Percentiles rank a stretch among this genome's conserved stretches.
These are phyloP conservation scores for Emydura subglobosa DNA, from an alignment of 2,113 vertebrate genomes.

Conservation along the genomic window DNA sequence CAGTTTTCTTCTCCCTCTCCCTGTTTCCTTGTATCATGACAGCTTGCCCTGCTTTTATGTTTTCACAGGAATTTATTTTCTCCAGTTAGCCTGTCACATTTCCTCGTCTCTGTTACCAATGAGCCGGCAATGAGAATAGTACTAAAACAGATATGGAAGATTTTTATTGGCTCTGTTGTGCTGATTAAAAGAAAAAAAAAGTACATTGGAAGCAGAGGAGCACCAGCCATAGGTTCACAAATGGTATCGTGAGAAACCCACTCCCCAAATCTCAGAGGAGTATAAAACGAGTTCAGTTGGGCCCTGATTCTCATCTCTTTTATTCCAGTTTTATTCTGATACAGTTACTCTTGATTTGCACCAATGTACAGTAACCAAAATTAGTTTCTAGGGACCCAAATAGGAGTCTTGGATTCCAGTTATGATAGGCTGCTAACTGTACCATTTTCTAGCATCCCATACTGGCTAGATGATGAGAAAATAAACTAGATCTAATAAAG, in stretches of 20 bases:
- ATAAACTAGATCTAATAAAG: neutral
- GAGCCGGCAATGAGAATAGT: neutral
- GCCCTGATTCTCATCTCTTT: neutral
- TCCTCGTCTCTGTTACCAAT: neutral
- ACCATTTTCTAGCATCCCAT: neutral
- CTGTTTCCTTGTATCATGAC: neutral
- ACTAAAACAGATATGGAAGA: neutral
- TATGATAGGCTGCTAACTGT: neutral
- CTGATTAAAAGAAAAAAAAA: neutral
- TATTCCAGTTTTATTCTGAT: neutral
- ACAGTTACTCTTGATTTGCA: neutral
- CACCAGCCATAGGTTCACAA: accelerated
- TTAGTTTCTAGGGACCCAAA: neutral
- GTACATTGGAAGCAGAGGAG: neutral
- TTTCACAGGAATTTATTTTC: neutral
- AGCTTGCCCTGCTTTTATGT: conserved; percentile 3
- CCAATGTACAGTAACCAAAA: neutral
- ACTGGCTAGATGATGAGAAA: neutral
- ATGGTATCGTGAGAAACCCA: neutral
- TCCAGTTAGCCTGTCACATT: neutral
- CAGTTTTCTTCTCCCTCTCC: neutral
- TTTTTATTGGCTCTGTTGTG: neutral
- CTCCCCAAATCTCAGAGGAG: neutral
- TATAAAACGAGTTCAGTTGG: accelerated
- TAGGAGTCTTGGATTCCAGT: neutral